phyloP scores from a whole-genome alignment of 2,888 invertebrate genomes.

The Dinocampus coccinellae region DNA sequence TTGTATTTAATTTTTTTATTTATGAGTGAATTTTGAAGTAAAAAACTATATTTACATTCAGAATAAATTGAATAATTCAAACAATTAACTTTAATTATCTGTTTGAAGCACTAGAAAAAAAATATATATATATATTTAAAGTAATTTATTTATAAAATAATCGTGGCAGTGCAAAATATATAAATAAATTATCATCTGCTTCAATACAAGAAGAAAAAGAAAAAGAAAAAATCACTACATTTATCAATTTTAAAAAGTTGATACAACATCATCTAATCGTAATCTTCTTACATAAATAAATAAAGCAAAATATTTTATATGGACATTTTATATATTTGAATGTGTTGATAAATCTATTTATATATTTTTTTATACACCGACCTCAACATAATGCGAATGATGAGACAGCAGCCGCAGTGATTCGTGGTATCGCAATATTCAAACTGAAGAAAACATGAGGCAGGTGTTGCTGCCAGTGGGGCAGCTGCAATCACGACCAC shows the following conservation, averaged over 20 bases:
- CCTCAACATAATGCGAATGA: neutral
- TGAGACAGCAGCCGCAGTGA: constrained; percentile 48
- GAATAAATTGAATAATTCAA: neutral
- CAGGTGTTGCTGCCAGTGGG: constrained; percentile 62
- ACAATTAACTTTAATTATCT: too few relatives aligned
- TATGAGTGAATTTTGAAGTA: too few relatives aligned
- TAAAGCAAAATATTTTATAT: neutral
- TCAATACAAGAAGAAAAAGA: too few relatives aligned
- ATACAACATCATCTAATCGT: neutral
- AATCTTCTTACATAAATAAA: neutral
- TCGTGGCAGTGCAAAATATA: neutral
- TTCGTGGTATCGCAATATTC: constrained; percentile 55
- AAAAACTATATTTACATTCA: neutral
- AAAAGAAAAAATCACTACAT: neutral
- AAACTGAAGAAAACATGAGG: constrained; percentile 59
- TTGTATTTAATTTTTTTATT: too few relatives aligned
- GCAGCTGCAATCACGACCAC: constrained; percentile 66
- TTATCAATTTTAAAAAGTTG: neutral
- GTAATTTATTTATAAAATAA: too few relatives aligned
- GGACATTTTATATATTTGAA: neutral
- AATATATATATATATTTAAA: too few relatives aligned
- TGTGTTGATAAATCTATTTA: neutral
- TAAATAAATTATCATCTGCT: neutral
- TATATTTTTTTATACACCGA: neutral
- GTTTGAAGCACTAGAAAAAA: too few relatives aligned